These are phyloP conservation scores for Anhinga rufa DNA, from an alignment of 2,113 vertebrate species.

Conservation along the genomic window DNA sequence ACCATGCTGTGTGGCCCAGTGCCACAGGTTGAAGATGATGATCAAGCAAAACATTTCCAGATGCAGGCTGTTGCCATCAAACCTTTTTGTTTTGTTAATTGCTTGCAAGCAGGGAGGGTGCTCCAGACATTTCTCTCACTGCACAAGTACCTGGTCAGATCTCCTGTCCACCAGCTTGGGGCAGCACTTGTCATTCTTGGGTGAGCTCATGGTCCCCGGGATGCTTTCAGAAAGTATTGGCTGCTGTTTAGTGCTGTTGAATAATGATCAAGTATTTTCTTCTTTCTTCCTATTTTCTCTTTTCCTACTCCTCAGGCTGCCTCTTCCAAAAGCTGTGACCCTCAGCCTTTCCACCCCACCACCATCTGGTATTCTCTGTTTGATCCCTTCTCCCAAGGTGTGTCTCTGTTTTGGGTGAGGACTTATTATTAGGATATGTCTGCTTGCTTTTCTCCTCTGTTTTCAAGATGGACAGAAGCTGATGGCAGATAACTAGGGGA, in stretches of 20 bases:
- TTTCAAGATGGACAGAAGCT: background rate
- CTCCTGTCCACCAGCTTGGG: background rate
- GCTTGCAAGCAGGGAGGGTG: background rate
- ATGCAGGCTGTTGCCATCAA: background rate
- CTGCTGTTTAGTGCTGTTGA: background rate
- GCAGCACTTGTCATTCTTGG: background rate
- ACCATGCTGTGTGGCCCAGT: no score
- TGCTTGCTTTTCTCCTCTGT: background rate
- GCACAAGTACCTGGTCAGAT: background rate
- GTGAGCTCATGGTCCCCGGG: background rate
- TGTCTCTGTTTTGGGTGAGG: background rate
- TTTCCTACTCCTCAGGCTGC: background rate
- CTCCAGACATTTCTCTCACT: background rate
- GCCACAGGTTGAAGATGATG: background rate
- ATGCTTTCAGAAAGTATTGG: background rate
- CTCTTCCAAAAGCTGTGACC: background rate
- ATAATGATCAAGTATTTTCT: background rate
- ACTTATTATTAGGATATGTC: background rate
- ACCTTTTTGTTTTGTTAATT: background rate
- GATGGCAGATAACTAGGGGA: background rate
- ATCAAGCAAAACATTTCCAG: background rate
- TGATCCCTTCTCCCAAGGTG: background rate
- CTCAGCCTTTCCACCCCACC: background rate
- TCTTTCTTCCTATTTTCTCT: background rate
- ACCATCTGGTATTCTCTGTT: background rate